Base-by-base conservation (phyloP, 1,140 invertebrate genomes). In the Maniola jurtina region DNA sequence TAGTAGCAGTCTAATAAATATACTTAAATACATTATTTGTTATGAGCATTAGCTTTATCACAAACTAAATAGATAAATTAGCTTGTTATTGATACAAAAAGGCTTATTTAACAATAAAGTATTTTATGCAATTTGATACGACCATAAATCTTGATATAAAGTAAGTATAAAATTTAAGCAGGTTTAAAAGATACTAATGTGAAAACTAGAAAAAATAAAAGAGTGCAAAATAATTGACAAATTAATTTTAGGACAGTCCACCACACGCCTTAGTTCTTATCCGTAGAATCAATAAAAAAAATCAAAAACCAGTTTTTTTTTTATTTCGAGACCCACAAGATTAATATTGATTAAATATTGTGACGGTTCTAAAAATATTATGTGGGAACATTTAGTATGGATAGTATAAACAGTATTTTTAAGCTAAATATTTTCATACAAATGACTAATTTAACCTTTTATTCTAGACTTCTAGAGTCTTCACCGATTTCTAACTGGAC, bases 161-260 rank as follows among this genome's bases (percentile, higher is more conserved):
- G 25, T 25, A 9, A 38, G 38, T 38, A 38, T 38, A 9, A 38
- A 38, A 38, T 38, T 38, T 38, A 15, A 48, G 45, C 45, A 4
- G 10, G n/a, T 48, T 48, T 14, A 48, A 4, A 15, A n/a, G 45
- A 2, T 48, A 6, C 11, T 2, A 48, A 48, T 48, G 45, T 6
- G 10, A 14, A 48, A 48, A 48, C n/a, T 14, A 47, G 25, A 9
- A 42, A 59, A n/a, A 60, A 40, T 38, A 40, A 34, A 57, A 56
- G 50, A 64, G 1, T 47, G 48, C 40, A 50, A 52, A 60, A 61
- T 66, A 62, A 61, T 60, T 69, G 61, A 68, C 40, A 45, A 48
- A 62, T 58, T 60, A 57, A 42, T 64, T 63, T 67, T 54, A 60
- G 14, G 38, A 40, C 38, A 40, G 42, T 34, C 33, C 25, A 34